Percentiles rank a stretch among this genome's conserved stretches.
phyloP scores from a whole-genome alignment of 2,113 vertebrate genomes.

The Ellobius talpinus region DNA sequence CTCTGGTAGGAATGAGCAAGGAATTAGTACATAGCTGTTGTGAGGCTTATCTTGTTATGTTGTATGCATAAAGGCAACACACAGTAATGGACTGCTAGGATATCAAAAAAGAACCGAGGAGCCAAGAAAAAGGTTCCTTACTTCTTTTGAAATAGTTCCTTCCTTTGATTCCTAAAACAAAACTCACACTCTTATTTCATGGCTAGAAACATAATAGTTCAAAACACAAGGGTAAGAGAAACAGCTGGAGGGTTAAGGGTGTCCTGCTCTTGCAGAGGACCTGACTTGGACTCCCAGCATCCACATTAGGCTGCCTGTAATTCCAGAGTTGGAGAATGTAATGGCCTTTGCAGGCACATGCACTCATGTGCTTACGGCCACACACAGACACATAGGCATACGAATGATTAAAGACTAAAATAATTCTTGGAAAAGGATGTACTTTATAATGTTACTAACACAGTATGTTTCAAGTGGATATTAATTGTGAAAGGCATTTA shows the following conservation, averaged over 20 bases:
- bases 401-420: neutral
- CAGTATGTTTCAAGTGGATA: neutral
- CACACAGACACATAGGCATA: neutral
- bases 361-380: no score
- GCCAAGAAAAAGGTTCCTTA: neutral
- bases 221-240: neutral
- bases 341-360: neutral
- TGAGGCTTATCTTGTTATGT: neutral
- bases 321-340: neutral
- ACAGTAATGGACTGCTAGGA: neutral
- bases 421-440: neutral
- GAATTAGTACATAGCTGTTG: neutral
- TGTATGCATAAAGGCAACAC: neutral
- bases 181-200: neutral
- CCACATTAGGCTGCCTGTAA: neutral
- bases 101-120: neutral
- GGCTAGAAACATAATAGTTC: neutral
- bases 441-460: neutral
- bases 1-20: neutral
- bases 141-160: slow-evolving; percentile 30
- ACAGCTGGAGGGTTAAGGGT: neutral
- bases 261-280: neutral
- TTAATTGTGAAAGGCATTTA: neutral
- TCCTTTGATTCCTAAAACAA: neutral
- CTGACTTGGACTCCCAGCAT: neutral